These are phyloP conservation scores for Myanophis thanlyinensis DNA, from an alignment of 2,113 vertebrate genomes.

Conservation along the genomic window DNA sequence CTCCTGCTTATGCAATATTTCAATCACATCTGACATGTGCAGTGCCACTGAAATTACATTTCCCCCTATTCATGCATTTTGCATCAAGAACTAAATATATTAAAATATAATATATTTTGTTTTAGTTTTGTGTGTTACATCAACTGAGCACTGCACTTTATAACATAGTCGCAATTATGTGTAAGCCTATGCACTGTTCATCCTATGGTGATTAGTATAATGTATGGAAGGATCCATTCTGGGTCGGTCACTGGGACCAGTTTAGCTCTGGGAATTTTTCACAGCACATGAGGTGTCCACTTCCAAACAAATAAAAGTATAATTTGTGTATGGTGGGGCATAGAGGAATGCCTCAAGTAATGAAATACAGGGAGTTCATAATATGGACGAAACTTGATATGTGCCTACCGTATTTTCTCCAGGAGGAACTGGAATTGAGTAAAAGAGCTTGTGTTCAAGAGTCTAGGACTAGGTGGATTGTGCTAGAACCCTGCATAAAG, in stretches of 20 bases:
- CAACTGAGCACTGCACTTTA: background rate
- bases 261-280: background rate
- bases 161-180: background rate
- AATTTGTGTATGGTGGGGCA: background rate
- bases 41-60: background rate
- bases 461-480: background rate
- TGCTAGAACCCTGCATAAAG: background rate
- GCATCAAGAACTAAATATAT: background rate
- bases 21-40: background rate
- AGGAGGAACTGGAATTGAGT: background rate
- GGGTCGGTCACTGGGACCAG: background rate
- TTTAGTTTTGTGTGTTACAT: background rate
- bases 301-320: background rate
- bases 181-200: background rate
- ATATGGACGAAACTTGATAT: background rate
- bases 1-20: background rate
- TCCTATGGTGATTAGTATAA: background rate
- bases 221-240: background rate
- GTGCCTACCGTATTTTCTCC: background rate
- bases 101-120: background rate
- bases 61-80: background rate
- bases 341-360: background rate
- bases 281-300: background rate
- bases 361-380: background rate
- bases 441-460: background rate